Conservation (phyloP, 35 echinoderm and acorn worm genomes). For the Ophioderma brevispina region DNA sequence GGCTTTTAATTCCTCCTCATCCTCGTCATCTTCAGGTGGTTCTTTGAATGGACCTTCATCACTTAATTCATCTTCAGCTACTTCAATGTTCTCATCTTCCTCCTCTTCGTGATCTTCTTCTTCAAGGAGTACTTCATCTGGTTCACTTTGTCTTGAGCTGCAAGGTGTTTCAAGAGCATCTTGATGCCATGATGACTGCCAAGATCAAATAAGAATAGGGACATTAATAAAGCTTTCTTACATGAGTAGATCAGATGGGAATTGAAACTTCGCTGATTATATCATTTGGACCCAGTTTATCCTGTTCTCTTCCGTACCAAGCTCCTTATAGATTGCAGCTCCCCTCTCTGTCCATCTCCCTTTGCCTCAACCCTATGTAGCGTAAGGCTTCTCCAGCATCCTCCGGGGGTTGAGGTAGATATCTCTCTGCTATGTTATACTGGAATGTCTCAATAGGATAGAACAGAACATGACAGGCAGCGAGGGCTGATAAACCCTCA, state of each 20-base stretch:
- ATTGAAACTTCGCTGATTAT: too few relatives aligned
- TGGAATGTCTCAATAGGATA: conserved; percentile 87
- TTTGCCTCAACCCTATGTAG: neutral
- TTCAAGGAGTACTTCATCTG: neutral
- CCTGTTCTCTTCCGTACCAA: too few relatives aligned
- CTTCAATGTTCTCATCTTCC: conserved; percentile 2
- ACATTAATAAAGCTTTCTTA: too few relatives aligned
- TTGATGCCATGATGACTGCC: neutral
- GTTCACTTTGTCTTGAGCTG: neutral
- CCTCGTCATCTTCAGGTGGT: neutral
- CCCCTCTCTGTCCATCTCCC: neutral
- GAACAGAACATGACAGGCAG: conserved; percentile 92
- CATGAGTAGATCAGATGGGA: too few relatives aligned
- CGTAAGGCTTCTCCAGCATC: conserved; percentile 22
- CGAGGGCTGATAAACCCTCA: conserved; percentile 91
- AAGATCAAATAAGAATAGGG: too few relatives aligned
- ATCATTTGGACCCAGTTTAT: too few relatives aligned
- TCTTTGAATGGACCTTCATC: conserved; percentile 11
- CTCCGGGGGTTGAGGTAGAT: conserved; percentile 61
- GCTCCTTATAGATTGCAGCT: too few relatives aligned
- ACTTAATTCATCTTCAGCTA: conserved; percentile 28
- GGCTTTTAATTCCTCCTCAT: neutral
- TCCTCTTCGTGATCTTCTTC: conserved; percentile 1
- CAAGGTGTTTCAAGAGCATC: neutral
- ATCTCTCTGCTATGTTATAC: conserved; percentile 94